Conservation (phyloP, 2,888 invertebrate genomes). For the Pyrrhosoma nymphula region DNA sequence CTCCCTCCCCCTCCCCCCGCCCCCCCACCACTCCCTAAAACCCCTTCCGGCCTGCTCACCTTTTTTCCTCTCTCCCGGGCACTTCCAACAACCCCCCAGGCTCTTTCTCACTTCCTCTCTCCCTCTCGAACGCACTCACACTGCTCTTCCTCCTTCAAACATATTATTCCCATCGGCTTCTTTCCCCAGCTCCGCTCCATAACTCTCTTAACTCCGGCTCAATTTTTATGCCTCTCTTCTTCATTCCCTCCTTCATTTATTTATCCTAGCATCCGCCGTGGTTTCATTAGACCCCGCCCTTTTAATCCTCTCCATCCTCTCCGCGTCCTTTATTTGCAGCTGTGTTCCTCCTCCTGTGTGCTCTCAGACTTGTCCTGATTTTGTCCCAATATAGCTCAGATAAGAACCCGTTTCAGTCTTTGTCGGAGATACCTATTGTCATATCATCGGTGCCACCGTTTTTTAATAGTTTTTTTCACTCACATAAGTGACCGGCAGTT, state of each 20-base stretch:
- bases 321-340: background rate
- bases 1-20: background rate
- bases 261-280: background rate
- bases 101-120: background rate
- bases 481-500: too few species aligned
- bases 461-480: too few species aligned
- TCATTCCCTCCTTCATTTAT: background rate
- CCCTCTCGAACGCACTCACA: background rate
- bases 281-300: background rate
- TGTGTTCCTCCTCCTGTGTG: too few species aligned
- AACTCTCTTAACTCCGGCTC: conserved; percentile 4
- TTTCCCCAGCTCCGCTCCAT: background rate
- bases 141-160: background rate
- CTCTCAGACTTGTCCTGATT: too few species aligned
- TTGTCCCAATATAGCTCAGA: too few species aligned
- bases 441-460: too few species aligned
- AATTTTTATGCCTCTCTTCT: background rate
- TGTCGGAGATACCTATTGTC: too few species aligned
- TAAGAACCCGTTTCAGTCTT: too few species aligned
- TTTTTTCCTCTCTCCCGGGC: background rate
- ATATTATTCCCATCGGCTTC: background rate
- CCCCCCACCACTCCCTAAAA: background rate
- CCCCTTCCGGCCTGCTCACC: background rate
- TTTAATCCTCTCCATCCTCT: background rate
- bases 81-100: background rate